A percentile compares a stretch with the other conserved stretches of the same genome.
Evolutionary conservation across 1,140 invertebrate species (phyloP).

Genomic region (Zaprionus ornatus): DNA sequence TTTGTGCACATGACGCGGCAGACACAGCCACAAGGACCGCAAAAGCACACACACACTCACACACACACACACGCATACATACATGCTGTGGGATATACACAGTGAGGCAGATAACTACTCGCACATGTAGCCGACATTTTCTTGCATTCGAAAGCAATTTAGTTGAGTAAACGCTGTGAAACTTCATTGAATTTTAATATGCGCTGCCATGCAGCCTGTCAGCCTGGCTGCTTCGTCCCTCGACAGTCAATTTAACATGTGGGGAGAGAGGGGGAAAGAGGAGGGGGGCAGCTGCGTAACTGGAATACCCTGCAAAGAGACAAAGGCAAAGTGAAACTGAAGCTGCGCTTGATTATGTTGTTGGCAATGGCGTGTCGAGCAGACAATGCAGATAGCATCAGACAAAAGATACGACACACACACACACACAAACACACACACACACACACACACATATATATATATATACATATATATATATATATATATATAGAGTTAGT

Average conservation of each 20-base stretch:
- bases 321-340: slow-evolving; percentile 9
- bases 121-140: slow-evolving; percentile 32
- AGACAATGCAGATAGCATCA: slow-evolving; percentile 4
- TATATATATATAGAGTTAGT: neutral
- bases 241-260: slow-evolving; percentile 19
- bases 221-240: neutral
- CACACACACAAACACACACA: neutral
- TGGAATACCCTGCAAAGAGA: slow-evolving; percentile 18
- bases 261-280: too few relatives aligned
- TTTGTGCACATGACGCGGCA: slow-evolving; percentile 52
- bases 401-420: neutral
- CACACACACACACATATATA: too few relatives aligned
- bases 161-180: slow-evolving; percentile 63
- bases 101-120: slow-evolving; percentile 1
- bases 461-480: too few relatives aligned
- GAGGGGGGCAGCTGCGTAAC: neutral
- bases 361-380: slow-evolving; percentile 1
- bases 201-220: slow-evolving; percentile 26
- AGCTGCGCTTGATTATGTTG: slow-evolving; percentile 22
- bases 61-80: slow-evolving; percentile 2
- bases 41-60: neutral
- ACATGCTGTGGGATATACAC: neutral
- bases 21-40: slow-evolving; percentile 29
- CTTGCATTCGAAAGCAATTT: slow-evolving; percentile 76
- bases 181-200: slow-evolving; percentile 82